A percentile compares a stretch with the other conserved stretches of the same genome.
Conservation (phyloP, 2,113 vertebrate genomes). For the Ia io region DNA sequence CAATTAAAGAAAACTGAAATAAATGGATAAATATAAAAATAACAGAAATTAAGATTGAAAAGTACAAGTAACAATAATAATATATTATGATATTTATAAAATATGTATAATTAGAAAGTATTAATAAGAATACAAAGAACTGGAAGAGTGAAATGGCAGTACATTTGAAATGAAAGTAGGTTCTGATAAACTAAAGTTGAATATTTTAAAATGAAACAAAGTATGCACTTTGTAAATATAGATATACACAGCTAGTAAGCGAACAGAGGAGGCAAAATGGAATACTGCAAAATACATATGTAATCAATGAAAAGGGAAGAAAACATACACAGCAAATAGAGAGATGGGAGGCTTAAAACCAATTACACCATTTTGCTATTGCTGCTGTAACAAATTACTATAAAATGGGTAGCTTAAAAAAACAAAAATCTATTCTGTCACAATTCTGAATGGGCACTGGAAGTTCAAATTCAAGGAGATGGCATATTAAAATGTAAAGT, state of each 20-base stretch:
- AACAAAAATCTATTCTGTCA: not conserved
- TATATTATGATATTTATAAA: not conserved
- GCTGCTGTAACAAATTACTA: not conserved
- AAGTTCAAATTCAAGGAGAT: not conserved
- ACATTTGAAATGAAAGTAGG: not conserved
- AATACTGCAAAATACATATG: not conserved
- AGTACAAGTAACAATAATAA: not conserved
- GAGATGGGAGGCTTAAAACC: not conserved
- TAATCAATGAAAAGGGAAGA: not conserved
- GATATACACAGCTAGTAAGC: not conserved
- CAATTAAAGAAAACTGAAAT: not conserved
- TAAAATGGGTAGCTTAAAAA: not conserved
- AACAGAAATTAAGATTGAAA: not conserved
- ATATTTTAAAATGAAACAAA: not conserved
- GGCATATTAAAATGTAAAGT: not conserved
- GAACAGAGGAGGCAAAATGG: not conserved
- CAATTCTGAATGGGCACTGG: not conserved
- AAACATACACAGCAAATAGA: not conserved
- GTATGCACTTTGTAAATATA: not conserved
- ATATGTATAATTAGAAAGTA: not conserved
- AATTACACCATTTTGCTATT: not conserved
- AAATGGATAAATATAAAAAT: not conserved
- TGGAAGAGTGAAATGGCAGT: not conserved
- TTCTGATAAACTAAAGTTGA: not conserved
- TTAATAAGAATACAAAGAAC: not conserved